Evolutionary conservation across 1,140 invertebrate genomes (phyloP).

Genomic region (Papilio polyxenes): DNA sequence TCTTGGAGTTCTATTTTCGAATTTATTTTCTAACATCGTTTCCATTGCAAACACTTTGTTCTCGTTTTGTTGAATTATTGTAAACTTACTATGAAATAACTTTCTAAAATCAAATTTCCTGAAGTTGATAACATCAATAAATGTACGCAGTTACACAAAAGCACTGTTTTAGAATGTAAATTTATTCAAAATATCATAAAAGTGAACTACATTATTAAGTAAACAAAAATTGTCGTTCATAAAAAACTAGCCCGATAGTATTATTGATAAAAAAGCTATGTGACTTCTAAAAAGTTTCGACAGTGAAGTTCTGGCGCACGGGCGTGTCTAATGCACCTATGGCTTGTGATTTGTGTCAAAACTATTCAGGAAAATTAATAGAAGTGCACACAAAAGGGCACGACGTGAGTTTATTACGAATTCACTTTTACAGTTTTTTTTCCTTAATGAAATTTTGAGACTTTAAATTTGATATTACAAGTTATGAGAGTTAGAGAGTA

Average conservation of each 20-base stretch:
- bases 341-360: constrained; percentile 21
- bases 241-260: constrained; percentile 29
- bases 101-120: constrained; percentile 8
- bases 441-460: background rate
- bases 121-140: background rate
- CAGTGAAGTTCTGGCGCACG: background rate
- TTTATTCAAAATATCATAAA: constrained; percentile 40
- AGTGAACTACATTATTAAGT: constrained; percentile 2
- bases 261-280: constrained; percentile 20
- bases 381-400: constrained; percentile 23
- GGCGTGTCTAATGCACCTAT: constrained; percentile 16
- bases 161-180: constrained; percentile 1
- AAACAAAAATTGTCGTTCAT: constrained; percentile 19
- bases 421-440: constrained; percentile 9
- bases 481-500: too few species aligned
- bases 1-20: background rate
- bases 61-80: background rate
- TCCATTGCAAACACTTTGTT: background rate
- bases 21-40: background rate
- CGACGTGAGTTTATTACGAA: constrained; percentile 8
- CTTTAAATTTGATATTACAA: background rate
- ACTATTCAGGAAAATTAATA: constrained; percentile 25
- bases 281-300: constrained; percentile 7
- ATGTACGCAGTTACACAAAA: background rate
- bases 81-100: background rate